phyloP scores from a whole-genome alignment of 2,888 invertebrate species.

The Galeopsomyia nigrocyanea region DNA sequence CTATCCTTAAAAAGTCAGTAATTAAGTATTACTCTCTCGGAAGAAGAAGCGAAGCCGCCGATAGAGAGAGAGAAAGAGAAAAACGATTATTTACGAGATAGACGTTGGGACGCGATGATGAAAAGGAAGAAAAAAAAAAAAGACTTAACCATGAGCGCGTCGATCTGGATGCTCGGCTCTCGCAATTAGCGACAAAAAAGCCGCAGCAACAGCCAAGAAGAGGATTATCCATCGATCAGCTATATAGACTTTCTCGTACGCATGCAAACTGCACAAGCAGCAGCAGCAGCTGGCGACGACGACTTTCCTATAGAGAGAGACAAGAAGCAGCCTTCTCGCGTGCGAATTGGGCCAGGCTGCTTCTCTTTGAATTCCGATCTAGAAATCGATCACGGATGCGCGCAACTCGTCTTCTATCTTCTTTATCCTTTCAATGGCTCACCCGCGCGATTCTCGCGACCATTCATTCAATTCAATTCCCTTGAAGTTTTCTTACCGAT shows the following conservation, averaged over 20 bases:
- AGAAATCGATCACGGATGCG: constrained; percentile 41
- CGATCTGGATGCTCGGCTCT: no score
- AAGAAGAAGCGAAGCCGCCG: no score
- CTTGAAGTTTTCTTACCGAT: neutral
- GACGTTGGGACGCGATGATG: no score
- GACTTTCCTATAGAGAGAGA: constrained; percentile 20
- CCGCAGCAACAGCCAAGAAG: neutral
- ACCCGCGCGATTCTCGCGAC: constrained; percentile 1
- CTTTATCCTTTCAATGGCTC: neutral
- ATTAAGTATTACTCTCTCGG: no score
- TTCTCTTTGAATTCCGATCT: constrained; percentile 34
- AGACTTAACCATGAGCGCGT: no score
- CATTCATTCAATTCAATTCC: neutral
- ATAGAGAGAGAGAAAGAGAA: no score
- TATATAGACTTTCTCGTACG: constrained; percentile 17
- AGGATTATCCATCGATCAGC: constrained; percentile 25
- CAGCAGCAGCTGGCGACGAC: neutral
- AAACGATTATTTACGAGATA: no score
- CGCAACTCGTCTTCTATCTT: constrained; percentile 12
- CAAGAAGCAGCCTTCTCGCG: constrained; percentile 4
- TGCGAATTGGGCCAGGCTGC: constrained; percentile 40
- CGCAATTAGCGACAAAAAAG: constrained; percentile 2
- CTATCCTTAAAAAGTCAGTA: no score
- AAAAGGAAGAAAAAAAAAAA: no score
- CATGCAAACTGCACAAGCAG: neutral